These are phyloP conservation scores for Drosophila falleni DNA, from an alignment of 2,888 invertebrate genomes.

Conservation along the genomic window DNA sequence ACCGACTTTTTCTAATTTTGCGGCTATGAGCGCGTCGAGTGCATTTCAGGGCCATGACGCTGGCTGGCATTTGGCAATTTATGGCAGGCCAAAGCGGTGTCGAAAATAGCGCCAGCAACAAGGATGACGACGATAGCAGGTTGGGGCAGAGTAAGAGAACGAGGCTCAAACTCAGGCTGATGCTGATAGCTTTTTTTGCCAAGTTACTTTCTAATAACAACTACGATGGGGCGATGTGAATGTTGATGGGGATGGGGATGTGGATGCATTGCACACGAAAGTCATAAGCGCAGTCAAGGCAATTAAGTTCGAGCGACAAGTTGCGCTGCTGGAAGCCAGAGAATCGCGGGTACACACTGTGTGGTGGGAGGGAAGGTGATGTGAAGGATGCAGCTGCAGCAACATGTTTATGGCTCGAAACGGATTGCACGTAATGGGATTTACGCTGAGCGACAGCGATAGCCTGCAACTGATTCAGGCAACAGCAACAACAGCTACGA, in stretches of 20 bases:
- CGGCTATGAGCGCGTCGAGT: conserved; percentile 57
- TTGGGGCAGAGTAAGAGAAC: conserved; percentile 9
- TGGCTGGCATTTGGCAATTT: conserved; percentile 71
- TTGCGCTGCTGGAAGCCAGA: conserved; percentile 78
- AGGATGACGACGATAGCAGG: conserved; percentile 61
- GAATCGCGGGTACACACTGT: conserved; percentile 26
- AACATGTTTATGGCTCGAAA: conserved; percentile 81
- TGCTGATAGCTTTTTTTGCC: conserved; percentile 66
- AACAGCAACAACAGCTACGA: conserved; percentile 5
- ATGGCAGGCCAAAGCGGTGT: conserved; percentile 77
- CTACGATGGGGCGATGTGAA: conserved; percentile 30
- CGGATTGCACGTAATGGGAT: conserved; percentile 82
- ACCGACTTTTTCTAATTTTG: conserved; percentile 65
- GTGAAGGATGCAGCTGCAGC: conserved; percentile 64
- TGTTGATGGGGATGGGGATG: conserved; percentile 61
- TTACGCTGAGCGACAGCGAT: conserved; percentile 79
- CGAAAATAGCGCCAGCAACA: conserved; percentile 79
- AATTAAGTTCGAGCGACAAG: conserved; percentile 81
- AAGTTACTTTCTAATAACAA: conserved; percentile 76
- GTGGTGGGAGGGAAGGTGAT: conserved; percentile 4
- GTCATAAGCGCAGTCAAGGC: conserved; percentile 80
- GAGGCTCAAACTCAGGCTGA: conserved; percentile 30
- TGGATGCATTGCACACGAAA: conserved; percentile 81
- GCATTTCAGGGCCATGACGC: conserved; percentile 70
- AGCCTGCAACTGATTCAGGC: conserved; percentile 58